A percentile compares a stretch with the other conserved stretches of the same genome.
Evolutionary conservation across 2,113 vertebrate genomes (phyloP).

Genomic region (Neolamprologus brichardi): DNA sequence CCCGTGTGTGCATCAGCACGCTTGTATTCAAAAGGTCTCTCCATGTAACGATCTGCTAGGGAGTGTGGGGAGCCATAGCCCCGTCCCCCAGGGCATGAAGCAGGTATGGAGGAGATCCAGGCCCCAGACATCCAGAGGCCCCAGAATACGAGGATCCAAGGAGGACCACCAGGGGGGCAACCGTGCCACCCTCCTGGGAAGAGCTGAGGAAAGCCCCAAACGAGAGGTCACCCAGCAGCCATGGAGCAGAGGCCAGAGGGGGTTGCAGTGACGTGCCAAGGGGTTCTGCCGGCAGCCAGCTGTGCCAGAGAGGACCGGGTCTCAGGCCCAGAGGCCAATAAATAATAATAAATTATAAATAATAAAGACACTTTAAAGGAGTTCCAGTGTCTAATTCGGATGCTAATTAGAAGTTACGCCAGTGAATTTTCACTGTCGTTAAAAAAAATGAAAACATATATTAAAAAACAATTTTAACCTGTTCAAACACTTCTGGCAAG

Average conservation of each 20-base stretch:
- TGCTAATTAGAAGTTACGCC: background rate
- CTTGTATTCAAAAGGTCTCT: background rate
- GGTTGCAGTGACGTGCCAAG: background rate
- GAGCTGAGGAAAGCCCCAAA: background rate
- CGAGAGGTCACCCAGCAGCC: background rate
- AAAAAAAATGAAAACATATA: background rate
- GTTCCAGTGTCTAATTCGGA: background rate
- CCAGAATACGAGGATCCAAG: accelerated
- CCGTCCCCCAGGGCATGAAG: accelerated
- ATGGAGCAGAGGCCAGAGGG: background rate
- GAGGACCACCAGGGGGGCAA: background rate
- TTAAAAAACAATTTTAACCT: background rate
- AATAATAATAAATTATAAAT: background rate
- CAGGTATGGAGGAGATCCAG: background rate
- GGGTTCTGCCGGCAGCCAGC: background rate
- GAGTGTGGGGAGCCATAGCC: background rate
- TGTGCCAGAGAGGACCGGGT: background rate
- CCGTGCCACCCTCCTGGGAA: background rate
- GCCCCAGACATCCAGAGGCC: background rate
- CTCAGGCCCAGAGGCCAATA: background rate
- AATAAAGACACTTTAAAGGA: background rate
- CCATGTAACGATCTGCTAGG: background rate
- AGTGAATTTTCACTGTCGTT: background rate
- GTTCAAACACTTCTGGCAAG: background rate
- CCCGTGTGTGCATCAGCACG: no score